Evolutionary conservation across 1,140 invertebrate species (phyloP), one percentile per base, ranked within the genome.

Genomic region (Acyrthosiphon pisum): DNA sequence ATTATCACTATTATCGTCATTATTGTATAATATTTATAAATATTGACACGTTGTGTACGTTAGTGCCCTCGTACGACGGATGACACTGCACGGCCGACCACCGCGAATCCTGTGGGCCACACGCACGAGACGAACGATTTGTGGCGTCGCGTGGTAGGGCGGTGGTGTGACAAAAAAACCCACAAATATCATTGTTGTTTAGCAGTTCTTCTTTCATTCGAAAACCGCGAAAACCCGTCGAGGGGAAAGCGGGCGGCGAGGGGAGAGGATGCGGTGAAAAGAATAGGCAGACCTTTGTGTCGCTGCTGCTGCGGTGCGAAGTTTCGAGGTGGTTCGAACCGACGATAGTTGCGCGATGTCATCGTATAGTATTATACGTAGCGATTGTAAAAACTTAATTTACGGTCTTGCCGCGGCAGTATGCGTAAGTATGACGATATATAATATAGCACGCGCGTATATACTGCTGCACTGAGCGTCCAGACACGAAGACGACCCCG

Each of bases 21-120:
- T 81, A n/a, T 20, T 26, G 41, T 76, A 41, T 14, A 48, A 11
- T 48, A n/a, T n/a, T n/a, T 91, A 91, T n/a, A 91, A 35, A 91
- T 91, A 91, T 91, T 91, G 90, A 91, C 90, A 76, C 90, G 89
- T 41, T 41, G 2, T 41, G 41, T 20, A 18, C 14, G 4, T 37
- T 22, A 35, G 20, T 23, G n/a, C 37, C 37, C 1, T 35, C 50
- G 60, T 68, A 23, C 23, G 60, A 81, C 68, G 30, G 14, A n/a
- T 41, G 41, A 41, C 41, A 3, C 41, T 8, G 20, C 50, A 50
- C 50, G 48, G 18, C 9, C 87, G 44, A 89, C 87, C 87, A n/a
- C 87, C 87, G 87, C 87, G 35, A 89, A 50, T 46, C 46, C 48
- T 37, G 14, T 53, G 7, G 50, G 2, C 20, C 50, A 53, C 50